Base-by-base conservation (phyloP, 2,888 invertebrate species). In the Cataglyphis altisquamis region DNA sequence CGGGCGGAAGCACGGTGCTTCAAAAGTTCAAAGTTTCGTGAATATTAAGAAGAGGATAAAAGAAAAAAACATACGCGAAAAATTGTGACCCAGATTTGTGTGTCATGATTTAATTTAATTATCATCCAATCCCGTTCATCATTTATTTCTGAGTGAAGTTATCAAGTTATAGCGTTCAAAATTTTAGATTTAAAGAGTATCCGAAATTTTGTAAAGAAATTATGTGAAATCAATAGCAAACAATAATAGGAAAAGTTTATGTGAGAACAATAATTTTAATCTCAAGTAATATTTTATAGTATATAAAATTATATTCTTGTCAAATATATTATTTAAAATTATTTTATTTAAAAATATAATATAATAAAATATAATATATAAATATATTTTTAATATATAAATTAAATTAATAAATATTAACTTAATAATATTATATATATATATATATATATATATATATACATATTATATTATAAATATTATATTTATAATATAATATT, bases 11-110 rank as follows among this genome's bases (percentile, higher is more conserved):
- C 45, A 29, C 45, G 32, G 21, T n/a, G 32, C 52, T 29, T 12
- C 29, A 18, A 25, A 67, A 68, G 57, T 55, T 57, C 21, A 18
- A 60, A 36, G 52, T 60, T 41, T 72, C 78, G 36, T 18, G 18
- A 73, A 48, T 45, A 73, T 80, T 72, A 62, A 80, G 32, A 18
- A 32, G 21, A 57, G 18, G 25, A 52, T n/a, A 48, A 78, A 55
- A 39, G 25, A 21, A 25, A 41, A 12, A 21, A 25, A 68, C 29
- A n/a, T 18, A 52, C 18, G 52, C 2, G 64, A 18, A 15, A n/a
- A 57, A 64, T 55, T 25, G 29, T 41, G n/a, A 68, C n/a, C 10
- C 32, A 41, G 41, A 39, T 41, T 77, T 55, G 55, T 18, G 64
- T 18, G 12, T 64, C 64, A 25, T 1, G 25, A 29, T 21, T 3